These are phyloP conservation scores for Stichodactyla helianthus DNA, from an alignment of 64 coral and sea anemone species.

Conservation along the genomic window DNA sequence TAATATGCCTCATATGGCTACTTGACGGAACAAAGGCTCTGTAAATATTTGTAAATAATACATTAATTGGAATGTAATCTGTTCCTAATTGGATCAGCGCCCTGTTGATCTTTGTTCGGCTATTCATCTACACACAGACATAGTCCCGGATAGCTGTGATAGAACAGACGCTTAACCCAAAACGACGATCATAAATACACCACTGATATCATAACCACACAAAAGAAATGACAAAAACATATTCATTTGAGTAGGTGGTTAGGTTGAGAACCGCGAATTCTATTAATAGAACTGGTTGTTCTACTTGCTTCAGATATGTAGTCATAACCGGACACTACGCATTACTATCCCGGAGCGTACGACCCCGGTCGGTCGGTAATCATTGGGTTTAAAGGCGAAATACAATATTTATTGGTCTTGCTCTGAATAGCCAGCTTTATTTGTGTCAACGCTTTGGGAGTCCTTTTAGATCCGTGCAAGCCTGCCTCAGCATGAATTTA, in stretches of 20 bases:
- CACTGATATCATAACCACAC: background rate
- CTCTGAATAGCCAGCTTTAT: conserved; percentile 8
- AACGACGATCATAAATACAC: background rate
- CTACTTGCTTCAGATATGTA: background rate
- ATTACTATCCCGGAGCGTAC: background rate
- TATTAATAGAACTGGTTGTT: background rate
- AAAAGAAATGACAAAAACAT: background rate
- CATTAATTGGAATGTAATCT: conserved; percentile 39
- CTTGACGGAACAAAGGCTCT: conserved; percentile 53
- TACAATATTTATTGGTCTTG: background rate
- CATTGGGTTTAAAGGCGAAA: background rate
- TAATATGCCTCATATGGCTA: conserved; percentile 41
- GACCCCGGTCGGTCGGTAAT: background rate
- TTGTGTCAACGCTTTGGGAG: conserved; percentile 27
- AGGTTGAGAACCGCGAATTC: background rate
- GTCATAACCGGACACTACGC: background rate
- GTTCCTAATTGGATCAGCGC: conserved; percentile 26
- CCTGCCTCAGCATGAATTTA: conserved; percentile 14
- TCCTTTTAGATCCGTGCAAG: conserved; percentile 5
- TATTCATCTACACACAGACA: background rate
- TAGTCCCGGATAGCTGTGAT: background rate
- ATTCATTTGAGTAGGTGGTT: background rate
- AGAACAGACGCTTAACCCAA: conserved; percentile 10
- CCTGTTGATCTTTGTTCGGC: background rate
- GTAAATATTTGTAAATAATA: conserved; percentile 70